A percentile compares a stretch with the other conserved stretches of the same genome.
These are phyloP conservation scores for Excalfactoria chinensis DNA, from an alignment of 2,113 vertebrate genomes.

Conservation along the genomic window DNA sequence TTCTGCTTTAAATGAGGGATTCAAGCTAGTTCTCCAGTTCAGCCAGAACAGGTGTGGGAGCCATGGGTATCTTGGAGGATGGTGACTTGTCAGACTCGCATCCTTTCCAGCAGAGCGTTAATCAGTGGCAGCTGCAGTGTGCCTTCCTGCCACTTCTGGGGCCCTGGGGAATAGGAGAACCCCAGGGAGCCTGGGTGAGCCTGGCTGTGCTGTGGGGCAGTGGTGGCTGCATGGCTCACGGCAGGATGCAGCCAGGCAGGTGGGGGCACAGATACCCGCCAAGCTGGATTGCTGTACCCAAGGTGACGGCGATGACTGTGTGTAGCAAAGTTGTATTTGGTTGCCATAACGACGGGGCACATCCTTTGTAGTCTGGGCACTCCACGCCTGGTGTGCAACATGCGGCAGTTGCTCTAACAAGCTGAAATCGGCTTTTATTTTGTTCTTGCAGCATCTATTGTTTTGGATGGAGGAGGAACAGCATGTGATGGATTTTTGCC, in stretches of 20 bases:
- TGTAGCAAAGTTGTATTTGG: slow-evolving; percentile 60
- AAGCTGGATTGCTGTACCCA: slow-evolving; percentile 21
- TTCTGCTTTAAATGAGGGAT: background rate
- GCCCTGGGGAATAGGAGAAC: fast-evolving
- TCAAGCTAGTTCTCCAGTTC: background rate
- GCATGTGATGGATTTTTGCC: background rate
- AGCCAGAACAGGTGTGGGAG: background rate
- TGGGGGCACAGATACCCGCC: background rate
- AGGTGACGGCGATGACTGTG: background rate
- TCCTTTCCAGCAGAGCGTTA: background rate
- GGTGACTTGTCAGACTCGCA: background rate
- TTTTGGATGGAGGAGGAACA: slow-evolving; percentile 21
- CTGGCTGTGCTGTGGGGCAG: background rate
- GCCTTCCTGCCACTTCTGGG: background rate
- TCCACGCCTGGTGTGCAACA: background rate
- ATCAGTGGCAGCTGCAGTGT: background rate
- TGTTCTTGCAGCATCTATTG: slow-evolving; percentile 47
- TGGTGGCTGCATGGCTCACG: background rate
- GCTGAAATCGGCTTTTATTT: slow-evolving; percentile 61
- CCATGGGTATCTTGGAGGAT: background rate
- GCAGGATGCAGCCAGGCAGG: background rate
- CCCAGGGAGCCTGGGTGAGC: background rate
- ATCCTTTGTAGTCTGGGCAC: slow-evolving; percentile 56
- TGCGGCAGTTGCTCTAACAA: slow-evolving; percentile 41
- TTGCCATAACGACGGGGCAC: slow-evolving; percentile 74